Evolutionary conservation across 2,888 invertebrate species (phyloP), one percentile per base, ranked within the genome.

Genomic region (Rotaria macrura): DNA sequence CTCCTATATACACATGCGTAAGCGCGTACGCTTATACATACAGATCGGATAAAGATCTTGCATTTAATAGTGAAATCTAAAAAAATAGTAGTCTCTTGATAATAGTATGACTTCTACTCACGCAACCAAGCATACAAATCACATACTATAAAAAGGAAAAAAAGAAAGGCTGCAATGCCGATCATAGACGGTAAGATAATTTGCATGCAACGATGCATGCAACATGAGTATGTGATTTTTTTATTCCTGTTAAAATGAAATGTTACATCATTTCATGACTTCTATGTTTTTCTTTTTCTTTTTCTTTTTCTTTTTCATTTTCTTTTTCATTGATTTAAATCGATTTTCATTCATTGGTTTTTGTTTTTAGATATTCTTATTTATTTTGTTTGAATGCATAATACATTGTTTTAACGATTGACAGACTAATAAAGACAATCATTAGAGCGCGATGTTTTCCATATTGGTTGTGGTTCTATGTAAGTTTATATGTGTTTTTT

Each of bases 161-260:
- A 54, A 25, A 54, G 20, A 54, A 54, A 57, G n/a, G 5, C 14
- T 57, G 5, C 55, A 57, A 12, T 57, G 12, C 29, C 29, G n/a
- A 57, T 57, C 55, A 57, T 57, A 57, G 55, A 57, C 55, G 55
- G 55, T 57, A 57, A 57, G 55, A 57, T 57, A 57, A 57, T 57
- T n/a, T 57, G 14, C 55, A 57, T 57, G 55, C 29, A 57, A 57
- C 55, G 55, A 57, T 29, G 55, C 55, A 57, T 57, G 55, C 55
- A 57, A 57, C 55, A n/a, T 12, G 10, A 57, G 12, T 57, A 29
- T 57, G 29, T 29, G 55, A 57, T 14, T 57, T 14, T 57, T 25
- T 57, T 25, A 29, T 57, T n/a, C 2, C 49, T 57, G 14, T 29
- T 9, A 2, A 7, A 7, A 43, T 43, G 10, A n/a, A 25, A 0